Evolutionary conservation across 2,888 invertebrate species (phyloP), one percentile per base, ranked within the genome.

Genomic region (Coelinius sp.): DNA sequence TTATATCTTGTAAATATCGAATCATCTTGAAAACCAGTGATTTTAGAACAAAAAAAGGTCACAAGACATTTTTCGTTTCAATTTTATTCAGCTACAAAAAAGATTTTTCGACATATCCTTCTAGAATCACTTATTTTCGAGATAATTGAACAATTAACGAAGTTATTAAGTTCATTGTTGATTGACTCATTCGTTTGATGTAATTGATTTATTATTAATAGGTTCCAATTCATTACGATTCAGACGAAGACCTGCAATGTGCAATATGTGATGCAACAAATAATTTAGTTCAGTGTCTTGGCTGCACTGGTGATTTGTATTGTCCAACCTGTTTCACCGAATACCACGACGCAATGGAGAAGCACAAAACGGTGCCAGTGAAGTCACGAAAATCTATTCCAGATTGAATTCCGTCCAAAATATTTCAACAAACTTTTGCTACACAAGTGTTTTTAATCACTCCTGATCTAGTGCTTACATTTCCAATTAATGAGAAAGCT

Each of bases 181-280:
- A 35, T 35, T 1, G 1, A 8, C 10, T 1, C 8, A 52, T 38
- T 62, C 31, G 24, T 67, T 25, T 20, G 35, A 35, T 35, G 12
- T 12, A 24, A 38, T 59, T 35, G 2, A 44, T 59, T 31, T 27
- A 8, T 31, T 14, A 64, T 31, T 1, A 27, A 25, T 27, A 59
- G 59, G 8, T 59, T 14, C 59, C 59, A 31, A 59, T 59, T 59
- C 59, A 59, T 17, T 59, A 59, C 10, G 59, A 71, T 52, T 71
- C 71, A 6, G 80, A 79, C 7, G 80, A 82, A 22, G 82, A 95
- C 56, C 94, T 94, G 2, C 94, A 94, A 90, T 97, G 97, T 88
- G 93, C 93, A 77, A 93, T 96, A 77, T 97, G 97, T 85, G 95
- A 95, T 85, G 93, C 94, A 83, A 83, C 80, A 0, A 93, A 94